Percentiles rank a stretch among this genome's conserved stretches.
These are phyloP conservation scores for Toxostoma redivivum DNA, from an alignment of 2,113 vertebrate genomes.

Conservation along the genomic window DNA sequence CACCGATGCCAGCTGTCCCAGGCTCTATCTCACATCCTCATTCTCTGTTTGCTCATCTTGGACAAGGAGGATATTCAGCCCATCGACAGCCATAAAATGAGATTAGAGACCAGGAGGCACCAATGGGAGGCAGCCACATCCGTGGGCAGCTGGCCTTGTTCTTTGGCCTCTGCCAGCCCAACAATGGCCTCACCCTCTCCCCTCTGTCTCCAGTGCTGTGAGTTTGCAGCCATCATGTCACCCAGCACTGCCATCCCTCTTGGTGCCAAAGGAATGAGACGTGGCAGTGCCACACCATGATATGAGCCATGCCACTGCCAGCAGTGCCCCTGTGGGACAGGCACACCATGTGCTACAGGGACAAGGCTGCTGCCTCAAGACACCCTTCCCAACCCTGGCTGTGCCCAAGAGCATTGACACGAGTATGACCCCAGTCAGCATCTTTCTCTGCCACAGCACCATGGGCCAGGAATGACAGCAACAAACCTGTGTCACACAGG, in stretches of 20 bases:
- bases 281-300: neutral
- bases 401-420: accelerated
- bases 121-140: conserved; percentile 24
- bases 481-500: neutral
- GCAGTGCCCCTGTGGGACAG: neutral
- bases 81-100: conserved; percentile 62
- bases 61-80: conserved; percentile 66
- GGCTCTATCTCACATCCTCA: conserved; percentile 59
- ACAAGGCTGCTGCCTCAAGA: neutral
- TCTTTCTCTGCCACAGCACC: neutral
- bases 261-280: neutral
- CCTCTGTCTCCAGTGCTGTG: neutral
- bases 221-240: neutral
- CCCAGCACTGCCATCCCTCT: neutral
- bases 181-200: neutral
- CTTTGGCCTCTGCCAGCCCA: conserved; percentile 61
- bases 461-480: accelerated
- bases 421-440: accelerated
- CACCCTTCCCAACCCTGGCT: neutral
- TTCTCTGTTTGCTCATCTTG: conserved; percentile 68
- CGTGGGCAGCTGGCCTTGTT: conserved; percentile 65
- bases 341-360: accelerated
- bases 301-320: neutral
- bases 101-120: conserved; percentile 59
- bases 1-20: conserved; percentile 56